A percentile compares a stretch with the other conserved stretches of the same genome.
phyloP scores from a whole-genome alignment of 2,113 vertebrate species.

The Brachyistius frenatus region DNA sequence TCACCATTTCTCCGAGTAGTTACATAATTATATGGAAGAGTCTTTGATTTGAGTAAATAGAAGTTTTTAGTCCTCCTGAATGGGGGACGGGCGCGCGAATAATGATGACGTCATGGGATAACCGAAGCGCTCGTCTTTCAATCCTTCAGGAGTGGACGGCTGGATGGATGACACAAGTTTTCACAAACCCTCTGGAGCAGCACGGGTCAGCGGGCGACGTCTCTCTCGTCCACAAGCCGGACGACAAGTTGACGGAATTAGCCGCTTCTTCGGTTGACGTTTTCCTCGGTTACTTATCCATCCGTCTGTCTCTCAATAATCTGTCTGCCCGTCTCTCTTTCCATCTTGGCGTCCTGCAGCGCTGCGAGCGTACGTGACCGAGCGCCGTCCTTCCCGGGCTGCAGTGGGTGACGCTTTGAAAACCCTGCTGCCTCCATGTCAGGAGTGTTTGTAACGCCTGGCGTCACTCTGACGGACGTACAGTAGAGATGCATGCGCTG shows the following conservation, averaged over 20 bases:
- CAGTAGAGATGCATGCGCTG: conserved; percentile 23
- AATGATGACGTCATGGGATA: conserved; percentile 12
- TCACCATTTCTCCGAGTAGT: conserved; percentile 21
- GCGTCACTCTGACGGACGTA: conserved; percentile 29
- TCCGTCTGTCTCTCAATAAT: conserved; percentile 8
- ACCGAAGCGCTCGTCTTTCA: conserved; percentile 35
- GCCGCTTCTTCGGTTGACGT: conserved; percentile 31
- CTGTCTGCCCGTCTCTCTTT: conserved; percentile 9
- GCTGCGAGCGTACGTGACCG: conserved; percentile 11
- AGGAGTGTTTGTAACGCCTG: conserved; percentile 8
- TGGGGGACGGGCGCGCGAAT: neutral
- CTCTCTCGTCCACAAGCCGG: conserved; percentile 12
- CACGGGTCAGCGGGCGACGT: conserved; percentile 8
- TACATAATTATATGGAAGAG: neutral
- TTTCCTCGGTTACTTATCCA: conserved; percentile 17
- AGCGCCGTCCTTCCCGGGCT: conserved; percentile 13
- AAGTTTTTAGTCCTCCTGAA: conserved; percentile 7
- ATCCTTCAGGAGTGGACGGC: conserved; percentile 18
- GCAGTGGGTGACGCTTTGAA: conserved; percentile 13
- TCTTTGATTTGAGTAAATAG: conserved; percentile 3
- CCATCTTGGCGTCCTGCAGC: conserved; percentile 12
- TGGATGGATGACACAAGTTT: conserved; percentile 33
- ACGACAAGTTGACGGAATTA: conserved; percentile 37
- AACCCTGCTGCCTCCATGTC: neutral
- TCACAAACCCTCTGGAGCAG: conserved; percentile 15